Evolutionary conservation across 2,113 vertebrate genomes (phyloP).

Genomic region (Dipodomys ordii): DNA sequence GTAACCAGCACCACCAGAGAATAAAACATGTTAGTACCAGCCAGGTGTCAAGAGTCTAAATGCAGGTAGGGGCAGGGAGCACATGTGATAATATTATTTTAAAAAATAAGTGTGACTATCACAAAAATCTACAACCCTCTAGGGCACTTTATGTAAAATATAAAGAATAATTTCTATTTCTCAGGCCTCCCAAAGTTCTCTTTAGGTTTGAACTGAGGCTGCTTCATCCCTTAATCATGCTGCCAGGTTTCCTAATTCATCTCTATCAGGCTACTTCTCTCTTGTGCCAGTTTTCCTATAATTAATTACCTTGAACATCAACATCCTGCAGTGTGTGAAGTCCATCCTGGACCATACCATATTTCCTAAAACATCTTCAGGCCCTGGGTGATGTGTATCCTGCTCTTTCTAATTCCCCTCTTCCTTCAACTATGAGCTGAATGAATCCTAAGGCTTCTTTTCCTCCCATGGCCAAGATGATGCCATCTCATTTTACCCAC

Average conservation of each 20-base stretch:
- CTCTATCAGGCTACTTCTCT: not conserved
- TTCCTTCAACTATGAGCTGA: not conserved
- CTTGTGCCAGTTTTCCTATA: not conserved
- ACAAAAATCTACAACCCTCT: not conserved
- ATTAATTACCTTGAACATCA: not conserved
- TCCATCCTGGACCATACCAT: not conserved
- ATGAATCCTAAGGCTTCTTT: not conserved
- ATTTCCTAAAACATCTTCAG: not conserved
- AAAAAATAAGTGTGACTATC: not conserved
- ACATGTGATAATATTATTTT: not conserved
- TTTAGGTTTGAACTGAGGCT: not conserved
- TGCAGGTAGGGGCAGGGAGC: not conserved
- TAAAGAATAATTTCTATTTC: not conserved
- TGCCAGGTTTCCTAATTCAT: not conserved
- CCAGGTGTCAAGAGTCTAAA: not conserved
- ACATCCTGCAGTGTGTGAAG: not conserved
- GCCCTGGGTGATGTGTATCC: not conserved
- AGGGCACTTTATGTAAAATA: not conserved
- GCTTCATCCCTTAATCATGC: not conserved
- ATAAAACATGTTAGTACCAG: not conserved
- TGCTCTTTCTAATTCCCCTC: not conserved
- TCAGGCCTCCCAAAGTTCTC: not conserved
- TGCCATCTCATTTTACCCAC: not conserved
- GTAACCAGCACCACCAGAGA: too few species aligned
- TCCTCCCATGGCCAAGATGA: not conserved